A percentile compares a stretch with the other conserved stretches of the same genome.
Evolutionary conservation across 1,140 invertebrate genomes (phyloP).

Genomic region (Sesamia nonagrioides): DNA sequence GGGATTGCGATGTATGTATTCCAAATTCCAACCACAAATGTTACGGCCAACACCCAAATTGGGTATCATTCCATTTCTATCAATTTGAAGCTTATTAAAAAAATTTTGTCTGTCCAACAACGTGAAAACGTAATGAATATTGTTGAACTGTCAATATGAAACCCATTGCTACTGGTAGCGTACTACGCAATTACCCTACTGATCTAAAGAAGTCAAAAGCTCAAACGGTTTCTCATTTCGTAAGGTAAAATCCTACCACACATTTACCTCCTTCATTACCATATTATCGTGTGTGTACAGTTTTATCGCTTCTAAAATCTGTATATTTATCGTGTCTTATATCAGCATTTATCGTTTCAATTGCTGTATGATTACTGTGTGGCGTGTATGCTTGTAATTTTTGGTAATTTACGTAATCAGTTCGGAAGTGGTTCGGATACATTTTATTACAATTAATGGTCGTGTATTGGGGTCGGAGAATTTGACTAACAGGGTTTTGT

Average conservation of each 20-base stretch:
- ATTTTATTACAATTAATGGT: slow-evolving; percentile 50
- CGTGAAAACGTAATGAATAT: no score
- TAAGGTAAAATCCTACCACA: slow-evolving; percentile 16
- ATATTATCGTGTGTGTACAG: slow-evolving; percentile 29
- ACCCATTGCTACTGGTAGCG: no score
- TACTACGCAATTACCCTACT: background rate
- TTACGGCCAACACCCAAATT: no score
- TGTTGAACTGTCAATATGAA: no score
- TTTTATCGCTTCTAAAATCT: slow-evolving; percentile 37
- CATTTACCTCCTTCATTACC: slow-evolving; percentile 18
- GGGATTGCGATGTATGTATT: no score
- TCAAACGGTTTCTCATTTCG: slow-evolving; percentile 24
- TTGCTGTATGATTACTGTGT: slow-evolving; percentile 49
- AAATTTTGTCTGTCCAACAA: no score
- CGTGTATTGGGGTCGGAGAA: slow-evolving; percentile 36
- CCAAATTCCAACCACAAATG: no score
- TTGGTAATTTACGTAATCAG: slow-evolving; percentile 43
- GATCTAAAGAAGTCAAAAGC: slow-evolving; percentile 12
- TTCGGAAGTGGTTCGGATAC: slow-evolving; percentile 48
- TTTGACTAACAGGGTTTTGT: slow-evolving; percentile 10
- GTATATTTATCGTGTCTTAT: slow-evolving; percentile 5
- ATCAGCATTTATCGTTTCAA: slow-evolving; percentile 3
- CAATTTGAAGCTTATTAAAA: no score
- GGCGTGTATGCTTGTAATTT: slow-evolving; percentile 54
- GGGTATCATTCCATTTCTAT: no score